Base-by-base conservation (phyloP, 2,797 vertebrate genomes). In the Sus cebifrons region DNA sequence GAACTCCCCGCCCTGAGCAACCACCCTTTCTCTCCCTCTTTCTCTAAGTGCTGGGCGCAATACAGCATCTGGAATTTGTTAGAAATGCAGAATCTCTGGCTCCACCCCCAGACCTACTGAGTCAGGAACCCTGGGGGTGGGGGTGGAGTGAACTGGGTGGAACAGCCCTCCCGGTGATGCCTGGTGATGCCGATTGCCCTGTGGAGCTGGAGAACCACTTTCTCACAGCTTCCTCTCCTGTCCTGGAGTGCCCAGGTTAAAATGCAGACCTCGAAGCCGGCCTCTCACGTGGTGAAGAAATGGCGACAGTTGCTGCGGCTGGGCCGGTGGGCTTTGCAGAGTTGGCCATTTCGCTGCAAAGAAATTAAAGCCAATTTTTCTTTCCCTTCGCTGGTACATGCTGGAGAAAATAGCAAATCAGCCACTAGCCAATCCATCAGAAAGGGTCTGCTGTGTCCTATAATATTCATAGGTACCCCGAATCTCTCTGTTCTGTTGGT, bases 301-400 rank as follows among this genome's bases (percentile, higher is more conserved):
- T 44, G 0, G 32, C 40, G 20, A 32, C 25, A 18, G 20, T 18
- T 36, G 56, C 44, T 79, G 20, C 6, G 1, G 23, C 75, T 2
- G 18, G 21, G 54, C 15, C 44, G 36, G 17, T 0, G 54, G 52
- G 86, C 77, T 73, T 90, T 21, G 58, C 5, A 52, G 62, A 83
- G 78, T 60, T 93, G 89, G 36, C 23, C 77, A 32, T 88, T 91
- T 87, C 64, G 77, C 52, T 64, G 86, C 27, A 52, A 84, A 88
- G 93, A 65, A 58, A 85, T 79, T 12, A 73, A 87, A 87, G 15
- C 44, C 74, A 44, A 27, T 25, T 44, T 21, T 92, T 60, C 27
- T 68, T 64, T 73, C n/a, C 40, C 78, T 60, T 62, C 25, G 23
- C 20, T 67, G 92, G 10, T 44, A 14, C 21, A 1, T 12, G n/a